Base-by-base conservation (phyloP, 2,888 invertebrate genomes). In the Fissipunctia ypsillon region DNA sequence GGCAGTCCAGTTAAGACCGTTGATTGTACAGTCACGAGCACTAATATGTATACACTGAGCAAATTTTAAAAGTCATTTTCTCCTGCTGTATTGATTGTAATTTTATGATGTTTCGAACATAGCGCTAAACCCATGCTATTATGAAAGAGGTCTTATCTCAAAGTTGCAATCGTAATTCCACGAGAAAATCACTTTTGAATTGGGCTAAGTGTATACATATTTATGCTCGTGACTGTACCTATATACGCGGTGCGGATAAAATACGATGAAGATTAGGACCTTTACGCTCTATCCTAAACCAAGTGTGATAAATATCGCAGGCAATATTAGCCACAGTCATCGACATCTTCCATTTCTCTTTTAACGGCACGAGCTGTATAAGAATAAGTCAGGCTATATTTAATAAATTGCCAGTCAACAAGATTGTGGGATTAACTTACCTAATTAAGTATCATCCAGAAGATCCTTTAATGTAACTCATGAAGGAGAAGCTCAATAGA, bases 281-380 rank as follows among this genome's bases (percentile, higher is more conserved):
- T 31, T n/a, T 9, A 45, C 9, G 22, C 19, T 7, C 14, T 25
- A n/a, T n/a, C 35, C n/a, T 35, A 45, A 64, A 73, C 38, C 45
- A 45, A 54, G 73, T n/a, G 22, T 64, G 52, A 73, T 54, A 64
- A 41, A 69, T 73, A 50, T 31, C 4, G n/a, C 38, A 45, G 45
- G 54, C 38, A 48, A 56, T 73, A 74, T 74, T 19, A 64, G 12
- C 28, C 10, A 43, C 10, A 4, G n/a, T 0, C 12, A 48, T 10
- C 16, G n/a, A n/a, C n/a, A 48, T 65, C 50, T 64, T 31, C n/a
- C n/a, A 52, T n/a, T 54, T 16, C n/a, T 25, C 19, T 19, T 54
- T 7, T 19, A 28, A 19, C 7, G 3, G 10, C 19, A 54, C 5
- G n/a, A 73, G 22, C 7, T 25, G 19, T 43, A 43, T 60, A 52